Conservation (phyloP, 2,113 vertebrate genomes). For the Felis chaus region DNA sequence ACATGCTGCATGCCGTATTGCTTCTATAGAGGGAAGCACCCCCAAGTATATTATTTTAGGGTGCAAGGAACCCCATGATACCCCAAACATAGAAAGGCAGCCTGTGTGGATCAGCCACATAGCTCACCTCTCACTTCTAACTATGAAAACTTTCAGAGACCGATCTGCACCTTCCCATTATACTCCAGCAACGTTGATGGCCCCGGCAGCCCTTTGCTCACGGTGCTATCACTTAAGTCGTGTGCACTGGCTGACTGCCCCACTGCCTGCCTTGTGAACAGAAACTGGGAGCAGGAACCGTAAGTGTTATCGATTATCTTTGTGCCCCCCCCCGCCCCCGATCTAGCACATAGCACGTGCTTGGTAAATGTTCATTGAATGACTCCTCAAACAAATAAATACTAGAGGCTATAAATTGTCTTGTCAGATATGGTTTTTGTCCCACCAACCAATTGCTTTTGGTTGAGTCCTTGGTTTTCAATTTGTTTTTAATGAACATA, state of each 20-base stretch:
- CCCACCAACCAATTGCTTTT: background rate
- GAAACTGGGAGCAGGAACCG: background rate
- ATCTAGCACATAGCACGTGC: background rate
- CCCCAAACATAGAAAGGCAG: background rate
- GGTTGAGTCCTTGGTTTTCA: background rate
- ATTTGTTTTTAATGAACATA: background rate
- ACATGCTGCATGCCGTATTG: background rate
- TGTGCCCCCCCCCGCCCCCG: background rate
- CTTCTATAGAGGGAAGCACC: background rate
- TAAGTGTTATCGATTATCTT: background rate
- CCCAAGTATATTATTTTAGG: background rate
- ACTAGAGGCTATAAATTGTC: background rate
- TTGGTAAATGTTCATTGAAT: background rate
- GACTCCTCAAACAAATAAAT: background rate
- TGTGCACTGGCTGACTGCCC: background rate
- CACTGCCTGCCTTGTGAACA: background rate
- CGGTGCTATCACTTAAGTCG: background rate
- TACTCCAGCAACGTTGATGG: background rate
- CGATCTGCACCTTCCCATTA: background rate
- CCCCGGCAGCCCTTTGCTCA: background rate
- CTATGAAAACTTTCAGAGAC: background rate
- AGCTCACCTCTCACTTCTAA: background rate
- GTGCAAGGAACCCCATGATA: background rate
- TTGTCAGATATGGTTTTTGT: background rate
- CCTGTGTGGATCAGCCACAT: background rate